Percentiles rank a stretch among this genome's conserved stretches.
Evolutionary conservation across 1,140 invertebrate species (phyloP).

Genomic region (Drosophila lowei): DNA sequence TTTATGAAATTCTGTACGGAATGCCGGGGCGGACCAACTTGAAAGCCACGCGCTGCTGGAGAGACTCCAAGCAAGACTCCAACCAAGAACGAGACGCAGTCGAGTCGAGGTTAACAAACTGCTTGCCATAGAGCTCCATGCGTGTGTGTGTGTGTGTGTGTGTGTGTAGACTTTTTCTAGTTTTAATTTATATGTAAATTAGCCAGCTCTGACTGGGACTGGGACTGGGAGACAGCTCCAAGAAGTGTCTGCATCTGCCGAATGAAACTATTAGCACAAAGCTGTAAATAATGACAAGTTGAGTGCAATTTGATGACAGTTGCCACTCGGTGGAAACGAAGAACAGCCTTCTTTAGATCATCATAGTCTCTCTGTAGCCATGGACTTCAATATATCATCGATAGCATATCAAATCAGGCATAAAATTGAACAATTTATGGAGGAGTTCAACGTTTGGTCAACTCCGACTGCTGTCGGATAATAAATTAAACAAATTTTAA

Average conservation of each 20-base stretch:
- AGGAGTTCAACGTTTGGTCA: slow-evolving; percentile 46
- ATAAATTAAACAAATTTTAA: slow-evolving; percentile 64
- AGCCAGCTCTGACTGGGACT: slow-evolving; percentile 33
- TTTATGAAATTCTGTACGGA: slow-evolving; percentile 75
- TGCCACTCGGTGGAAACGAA: too few species aligned
- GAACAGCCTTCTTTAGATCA: too few species aligned
- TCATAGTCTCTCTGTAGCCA: too few species aligned
- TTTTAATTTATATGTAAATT: slow-evolving; percentile 82
- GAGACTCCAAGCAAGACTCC: slow-evolving; percentile 6
- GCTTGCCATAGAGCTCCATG: slow-evolving; percentile 7
- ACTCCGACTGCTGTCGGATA: slow-evolving; percentile 16
- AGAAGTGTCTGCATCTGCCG: slow-evolving; percentile 22
- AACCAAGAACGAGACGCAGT: slow-evolving; percentile 24
- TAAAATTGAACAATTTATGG: slow-evolving; percentile 65
- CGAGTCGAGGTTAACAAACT: slow-evolving; percentile 69
- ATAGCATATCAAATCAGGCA: slow-evolving; percentile 54
- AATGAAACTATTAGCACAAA: slow-evolving; percentile 63
- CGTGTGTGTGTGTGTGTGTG: slow-evolving; percentile 24
- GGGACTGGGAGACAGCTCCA: slow-evolving; percentile 12
- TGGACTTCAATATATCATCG: too few species aligned
- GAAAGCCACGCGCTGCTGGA: slow-evolving; percentile 36
- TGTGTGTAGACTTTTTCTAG: slow-evolving; percentile 51
- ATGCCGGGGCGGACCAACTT: slow-evolving; percentile 54
- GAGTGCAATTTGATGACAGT: slow-evolving; percentile 74
- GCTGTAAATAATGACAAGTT: slow-evolving; percentile 69